These are phyloP conservation scores for Zelostemma sp. DNA, from an alignment of 1,140 invertebrate genomes.

Conservation along the genomic window DNA sequence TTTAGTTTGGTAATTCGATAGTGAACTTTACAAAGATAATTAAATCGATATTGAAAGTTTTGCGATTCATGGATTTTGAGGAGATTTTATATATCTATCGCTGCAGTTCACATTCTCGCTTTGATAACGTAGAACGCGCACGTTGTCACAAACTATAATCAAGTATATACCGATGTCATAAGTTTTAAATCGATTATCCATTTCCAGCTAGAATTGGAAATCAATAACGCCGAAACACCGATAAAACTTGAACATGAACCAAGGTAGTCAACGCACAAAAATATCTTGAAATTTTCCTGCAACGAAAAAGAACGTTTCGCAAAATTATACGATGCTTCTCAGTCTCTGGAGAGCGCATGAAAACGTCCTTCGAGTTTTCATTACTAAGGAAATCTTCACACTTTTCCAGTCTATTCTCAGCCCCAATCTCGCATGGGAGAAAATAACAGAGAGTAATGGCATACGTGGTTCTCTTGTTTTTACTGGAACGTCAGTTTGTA, in stretches of 20 bases:
- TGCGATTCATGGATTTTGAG: too few relatives aligned
- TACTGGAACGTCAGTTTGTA: conserved; percentile 16
- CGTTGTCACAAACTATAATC: conserved; percentile 12
- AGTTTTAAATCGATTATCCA: conserved; percentile 28
- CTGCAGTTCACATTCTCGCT: conserved; percentile 12
- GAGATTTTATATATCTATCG: conserved; percentile 20
- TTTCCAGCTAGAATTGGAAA: conserved; percentile 15
- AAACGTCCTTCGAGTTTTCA: too few relatives aligned
- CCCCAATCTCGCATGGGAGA: neutral
- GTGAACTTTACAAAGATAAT: too few relatives aligned
- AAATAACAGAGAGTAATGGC: neutral
- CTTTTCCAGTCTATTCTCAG: neutral
- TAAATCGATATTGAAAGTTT: too few relatives aligned
- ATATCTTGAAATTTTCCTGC: neutral
- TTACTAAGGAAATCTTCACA: neutral
- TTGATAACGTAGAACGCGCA: conserved; percentile 9
- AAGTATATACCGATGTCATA: conserved; percentile 8
- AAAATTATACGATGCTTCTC: neutral
- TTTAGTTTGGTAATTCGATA: too few relatives aligned
- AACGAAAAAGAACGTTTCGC: neutral
- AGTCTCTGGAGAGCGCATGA: neutral
- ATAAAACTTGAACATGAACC: too few relatives aligned
- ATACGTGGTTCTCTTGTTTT: conserved; percentile 13
- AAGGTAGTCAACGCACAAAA: neutral
- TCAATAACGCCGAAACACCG: too few relatives aligned